Evolutionary conservation across 2,888 invertebrate genomes (phyloP).

Genomic region (Cerastis rubricosa): DNA sequence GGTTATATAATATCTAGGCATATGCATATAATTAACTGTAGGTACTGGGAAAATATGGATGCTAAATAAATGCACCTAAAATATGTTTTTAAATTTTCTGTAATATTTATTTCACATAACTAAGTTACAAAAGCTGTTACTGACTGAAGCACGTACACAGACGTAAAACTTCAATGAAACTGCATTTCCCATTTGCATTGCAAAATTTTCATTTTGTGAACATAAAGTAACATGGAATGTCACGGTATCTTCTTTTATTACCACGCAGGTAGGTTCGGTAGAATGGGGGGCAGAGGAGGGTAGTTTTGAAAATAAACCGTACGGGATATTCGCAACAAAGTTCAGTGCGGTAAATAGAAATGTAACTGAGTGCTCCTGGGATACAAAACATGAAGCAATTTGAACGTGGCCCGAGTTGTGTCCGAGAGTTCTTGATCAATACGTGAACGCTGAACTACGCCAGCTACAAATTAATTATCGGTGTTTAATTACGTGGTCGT

Average conservation of each 20-base stretch:
- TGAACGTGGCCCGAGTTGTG: slow-evolving; percentile 54
- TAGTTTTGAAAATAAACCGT: slow-evolving; percentile 64
- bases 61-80: neutral
- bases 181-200: slow-evolving; percentile 58
- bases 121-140: slow-evolving; percentile 30
- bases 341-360: slow-evolving; percentile 60
- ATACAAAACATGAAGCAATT: slow-evolving; percentile 65
- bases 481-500: slow-evolving; percentile 41
- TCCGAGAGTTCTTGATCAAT: slow-evolving; percentile 60
- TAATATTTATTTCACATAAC: neutral
- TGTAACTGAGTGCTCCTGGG: slow-evolving; percentile 64
- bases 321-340: slow-evolving; percentile 71
- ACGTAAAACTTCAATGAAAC: slow-evolving; percentile 60
- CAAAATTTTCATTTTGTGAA: slow-evolving; percentile 60
- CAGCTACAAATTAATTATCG: slow-evolving; percentile 47
- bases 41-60: neutral
- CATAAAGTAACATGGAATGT: slow-evolving; percentile 58
- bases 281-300: slow-evolving; percentile 6
- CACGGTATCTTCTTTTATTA: slow-evolving; percentile 62
- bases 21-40: neutral
- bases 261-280: slow-evolving; percentile 51
- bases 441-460: slow-evolving; percentile 28
- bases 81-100: slow-evolving; percentile 22
- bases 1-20: no score
- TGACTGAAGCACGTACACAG: slow-evolving; percentile 49